Evolutionary conservation across 2,888 invertebrate genomes (phyloP).

Genomic region (Choreutis nemorana): DNA sequence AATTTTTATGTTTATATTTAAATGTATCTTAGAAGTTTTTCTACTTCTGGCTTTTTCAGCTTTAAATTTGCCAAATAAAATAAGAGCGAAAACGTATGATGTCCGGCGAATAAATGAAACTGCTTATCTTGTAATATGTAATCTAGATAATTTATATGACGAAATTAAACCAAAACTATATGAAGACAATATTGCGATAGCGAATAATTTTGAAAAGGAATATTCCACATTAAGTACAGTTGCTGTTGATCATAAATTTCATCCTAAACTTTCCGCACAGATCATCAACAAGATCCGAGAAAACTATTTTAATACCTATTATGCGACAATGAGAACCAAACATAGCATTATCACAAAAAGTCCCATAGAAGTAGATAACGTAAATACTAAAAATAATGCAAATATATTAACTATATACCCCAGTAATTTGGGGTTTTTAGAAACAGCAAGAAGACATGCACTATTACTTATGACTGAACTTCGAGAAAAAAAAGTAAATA

Average conservation of each 20-base stretch:
- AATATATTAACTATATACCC: too few relatives aligned
- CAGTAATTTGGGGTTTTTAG: too few relatives aligned
- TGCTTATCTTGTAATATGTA: slow-evolving; percentile 36
- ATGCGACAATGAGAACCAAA: slow-evolving; percentile 18
- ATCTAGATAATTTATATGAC: slow-evolving; percentile 25
- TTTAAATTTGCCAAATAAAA: too few relatives aligned
- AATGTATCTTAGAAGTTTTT: too few relatives aligned
- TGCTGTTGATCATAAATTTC: slow-evolving; percentile 18
- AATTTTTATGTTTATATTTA: too few relatives aligned
- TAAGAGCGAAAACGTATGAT: slow-evolving; percentile 42
- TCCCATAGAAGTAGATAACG: slow-evolving; percentile 8
- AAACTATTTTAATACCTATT: slow-evolving; percentile 35
- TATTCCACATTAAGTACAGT: slow-evolving; percentile 14
- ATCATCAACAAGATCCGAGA: slow-evolving; percentile 36
- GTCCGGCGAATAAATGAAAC: slow-evolving; percentile 40
- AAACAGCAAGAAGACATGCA: slow-evolving; percentile 32
- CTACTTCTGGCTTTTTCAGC: too few relatives aligned
- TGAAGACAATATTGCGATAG: slow-evolving; percentile 6
- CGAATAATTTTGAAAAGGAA: slow-evolving; percentile 3
- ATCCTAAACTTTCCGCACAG: slow-evolving; percentile 19
- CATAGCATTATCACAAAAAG: slow-evolving; percentile 7
- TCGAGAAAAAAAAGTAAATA: slow-evolving; percentile 6
- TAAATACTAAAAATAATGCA: too few relatives aligned
- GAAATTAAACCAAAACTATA: slow-evolving; percentile 13
- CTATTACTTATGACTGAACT: slow-evolving; percentile 20